These are phyloP conservation scores for Lasioglossum albipes DNA, from an alignment of 1,140 invertebrate genomes.

Conservation along the genomic window DNA sequence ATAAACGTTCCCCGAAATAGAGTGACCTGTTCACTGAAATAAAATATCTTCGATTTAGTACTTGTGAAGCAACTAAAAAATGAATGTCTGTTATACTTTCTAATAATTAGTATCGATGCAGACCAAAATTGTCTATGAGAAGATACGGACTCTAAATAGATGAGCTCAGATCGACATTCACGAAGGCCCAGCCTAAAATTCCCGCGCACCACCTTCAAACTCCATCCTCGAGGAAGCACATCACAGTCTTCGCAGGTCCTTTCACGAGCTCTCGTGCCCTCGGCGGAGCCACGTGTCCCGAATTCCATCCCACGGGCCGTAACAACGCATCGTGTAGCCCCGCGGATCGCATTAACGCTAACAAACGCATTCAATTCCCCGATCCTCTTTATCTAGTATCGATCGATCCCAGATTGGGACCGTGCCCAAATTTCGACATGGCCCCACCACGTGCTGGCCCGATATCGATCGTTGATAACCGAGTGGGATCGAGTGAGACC, in stretches of 20 bases:
- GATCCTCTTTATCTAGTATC: slow-evolving; percentile 14
- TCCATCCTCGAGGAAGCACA: too few species aligned
- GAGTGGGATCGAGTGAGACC: background rate
- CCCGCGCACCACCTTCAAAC: too few species aligned
- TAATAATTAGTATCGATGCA: too few species aligned
- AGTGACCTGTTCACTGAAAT: too few species aligned
- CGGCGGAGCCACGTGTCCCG: slow-evolving; percentile 23
- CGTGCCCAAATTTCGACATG: slow-evolving; percentile 32
- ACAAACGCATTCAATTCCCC: slow-evolving; percentile 43
- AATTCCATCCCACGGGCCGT: slow-evolving; percentile 15
- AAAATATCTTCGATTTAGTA: too few species aligned
- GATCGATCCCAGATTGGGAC: slow-evolving; percentile 36
- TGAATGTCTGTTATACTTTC: too few species aligned
- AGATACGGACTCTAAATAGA: too few species aligned
- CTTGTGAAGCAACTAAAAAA: too few species aligned
- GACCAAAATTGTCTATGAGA: too few species aligned
- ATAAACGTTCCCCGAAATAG: too few species aligned
- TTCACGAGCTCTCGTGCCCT: background rate
- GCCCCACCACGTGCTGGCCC: background rate
- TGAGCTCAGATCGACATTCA: too few species aligned
- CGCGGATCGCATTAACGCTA: slow-evolving; percentile 15
- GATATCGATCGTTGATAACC: slow-evolving; percentile 33
- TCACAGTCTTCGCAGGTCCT: background rate
- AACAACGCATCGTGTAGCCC: background rate
- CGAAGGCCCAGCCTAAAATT: too few species aligned